Evolutionary conservation across 2,888 invertebrate species (phyloP), one percentile per base, ranked within the genome.

Genomic region (Homarus gammarus): DNA sequence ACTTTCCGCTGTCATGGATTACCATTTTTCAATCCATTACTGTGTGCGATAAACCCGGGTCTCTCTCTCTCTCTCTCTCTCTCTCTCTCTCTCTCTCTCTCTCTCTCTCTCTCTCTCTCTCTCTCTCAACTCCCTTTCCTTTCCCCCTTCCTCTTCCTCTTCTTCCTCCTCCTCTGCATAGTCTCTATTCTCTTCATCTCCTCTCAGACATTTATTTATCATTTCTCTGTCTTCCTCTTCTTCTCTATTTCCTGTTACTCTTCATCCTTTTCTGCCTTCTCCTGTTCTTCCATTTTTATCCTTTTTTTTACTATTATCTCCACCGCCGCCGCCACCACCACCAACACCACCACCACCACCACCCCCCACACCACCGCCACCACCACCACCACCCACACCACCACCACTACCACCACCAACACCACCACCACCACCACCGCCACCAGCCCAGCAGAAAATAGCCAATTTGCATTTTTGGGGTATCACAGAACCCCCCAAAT

Each of bases 41-140:
- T 36, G 38, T 36, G n/a, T 10, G 22, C 18, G 40, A 6, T 40
- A 3, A 70, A 33, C 38, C 1, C 15, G 18, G 8, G 31, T 72
- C 33, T 36, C 33, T 3, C 68, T 61, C 61, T 8, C 61, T 61
- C 61, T 61, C 61, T 61, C 61, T 61, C 68, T 68, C 22, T 15
- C 31, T 68, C 68, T 68, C 68, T n/a, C 68, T n/a, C 15, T n/a
- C 68, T n/a, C 68, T 68, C 68, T 68, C 68, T 68, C 68, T 15
- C 68, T n/a, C n/a, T n/a, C 68, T 68, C 22, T n/a, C 68, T n/a
- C 68, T 15, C n/a, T 33, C 31, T 33, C 72, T 72, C 72, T 72
- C 72, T 72, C 72, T 72, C 72, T 33, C 72, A 33, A 8, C 72
- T 72, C 36, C 6, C 33, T 33, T 0, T 72, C 15, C 72, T 2